A percentile compares a stretch with the other conserved stretches of the same genome.
These are phyloP conservation scores for Epicampocera succincta DNA, from an alignment of 2,888 invertebrate species.

Conservation along the genomic window DNA sequence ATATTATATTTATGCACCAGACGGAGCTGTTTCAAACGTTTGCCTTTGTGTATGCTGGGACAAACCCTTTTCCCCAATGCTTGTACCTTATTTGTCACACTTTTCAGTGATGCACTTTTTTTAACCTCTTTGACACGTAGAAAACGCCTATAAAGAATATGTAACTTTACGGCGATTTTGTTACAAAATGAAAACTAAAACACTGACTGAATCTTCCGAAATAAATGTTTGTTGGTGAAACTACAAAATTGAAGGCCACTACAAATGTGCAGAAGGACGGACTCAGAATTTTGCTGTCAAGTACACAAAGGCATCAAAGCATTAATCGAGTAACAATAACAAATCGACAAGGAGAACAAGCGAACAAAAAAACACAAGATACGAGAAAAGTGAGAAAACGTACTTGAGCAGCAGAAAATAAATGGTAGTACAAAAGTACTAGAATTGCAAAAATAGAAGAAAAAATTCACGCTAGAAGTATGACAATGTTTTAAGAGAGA, in stretches of 20 bases:
- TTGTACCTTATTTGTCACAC: too few relatives aligned
- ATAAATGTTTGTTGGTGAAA: constrained; percentile 64
- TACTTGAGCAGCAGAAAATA: constrained; percentile 14
- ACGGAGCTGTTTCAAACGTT: too few relatives aligned
- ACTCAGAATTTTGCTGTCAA: constrained; percentile 61
- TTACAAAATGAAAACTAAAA: not conserved
- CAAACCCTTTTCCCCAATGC: too few relatives aligned
- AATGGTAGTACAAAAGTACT: constrained; percentile 2
- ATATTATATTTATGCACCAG: too few relatives aligned
- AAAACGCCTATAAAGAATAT: constrained; percentile 12
- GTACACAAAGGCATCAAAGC: constrained; percentile 52
- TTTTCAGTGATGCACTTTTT: too few relatives aligned
- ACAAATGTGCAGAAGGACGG: constrained; percentile 50
- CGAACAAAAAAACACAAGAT: not conserved
- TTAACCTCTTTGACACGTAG: too few relatives aligned
- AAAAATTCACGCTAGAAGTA: not conserved
- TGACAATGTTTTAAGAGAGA: constrained; percentile 36
- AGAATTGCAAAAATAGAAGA: constrained; percentile 22
- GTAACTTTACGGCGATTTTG: constrained; percentile 37
- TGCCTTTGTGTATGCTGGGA: too few relatives aligned
- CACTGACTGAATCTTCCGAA: constrained; percentile 16
- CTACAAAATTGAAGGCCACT: constrained; percentile 62
- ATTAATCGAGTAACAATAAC: constrained; percentile 18
- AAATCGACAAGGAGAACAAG: constrained; percentile 17
- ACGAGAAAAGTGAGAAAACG: constrained; percentile 20